Evolutionary conservation across 1,140 invertebrate species (phyloP), one percentile per base, ranked within the genome.

Genomic region (Bombus consobrinus): DNA sequence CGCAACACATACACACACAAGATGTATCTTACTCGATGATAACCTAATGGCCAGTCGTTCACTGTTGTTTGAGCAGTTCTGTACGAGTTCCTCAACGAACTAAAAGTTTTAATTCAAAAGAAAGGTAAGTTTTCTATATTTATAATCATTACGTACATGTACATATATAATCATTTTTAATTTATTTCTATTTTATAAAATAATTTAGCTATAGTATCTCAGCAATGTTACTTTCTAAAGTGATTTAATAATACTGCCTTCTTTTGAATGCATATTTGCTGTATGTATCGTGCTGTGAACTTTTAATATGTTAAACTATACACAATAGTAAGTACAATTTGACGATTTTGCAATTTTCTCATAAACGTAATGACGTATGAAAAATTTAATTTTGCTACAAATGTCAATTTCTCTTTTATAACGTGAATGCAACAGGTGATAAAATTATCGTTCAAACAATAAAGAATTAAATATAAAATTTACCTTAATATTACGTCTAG

Each of bases 11-110:
- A 53, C 18, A 2, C 15, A 68, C 3, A 57, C 22, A 13, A 39
- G 76, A 32, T 25, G 13, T 83, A 83, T 83, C 81, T 39, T 22
- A 28, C 4, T 53, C 6, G 18, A 53, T 77, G 81, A 83, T 83
- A 77, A 83, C 43, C 73, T 37, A 68, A 15, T 53, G 43, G 62
- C 69, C 41, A 83, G 64, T 78, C 28, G n/a, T 57, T n/a, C 43
- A 12, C 22, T 76, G 73, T 53, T 77, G 25, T 47, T 68, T 64
- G n/a, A 34, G 39, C 12, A 57, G 74, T 43, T 28, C 10, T 34
- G 39, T 64, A 47, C 47, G 43, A 66, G 13, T 34, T 13, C 8
- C 22, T 32, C 22, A n/a, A 43, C n/a, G 0, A 34, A 8, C n/a
- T 82, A 37, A 37, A 18, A 83, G n/a, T 73, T 73, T 76, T 4